Percentiles rank a stretch among this genome's conserved stretches.
These are phyloP conservation scores for Pelecanoides urinatrix DNA, from an alignment of 2,113 vertebrate genomes.

Conservation along the genomic window DNA sequence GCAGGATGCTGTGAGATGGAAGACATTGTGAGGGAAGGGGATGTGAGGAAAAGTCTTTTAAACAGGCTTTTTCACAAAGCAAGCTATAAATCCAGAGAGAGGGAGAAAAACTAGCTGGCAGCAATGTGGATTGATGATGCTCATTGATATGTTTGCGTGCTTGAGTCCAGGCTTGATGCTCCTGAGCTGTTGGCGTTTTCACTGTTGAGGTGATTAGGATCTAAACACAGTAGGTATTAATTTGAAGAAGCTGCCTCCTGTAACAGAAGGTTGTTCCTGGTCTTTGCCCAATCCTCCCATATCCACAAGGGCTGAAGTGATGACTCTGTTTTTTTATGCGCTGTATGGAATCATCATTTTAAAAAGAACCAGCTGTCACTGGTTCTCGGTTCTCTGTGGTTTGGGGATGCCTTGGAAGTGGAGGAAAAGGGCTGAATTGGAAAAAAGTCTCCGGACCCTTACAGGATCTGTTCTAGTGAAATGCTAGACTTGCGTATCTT, in stretches of 20 bases:
- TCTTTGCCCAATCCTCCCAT: not conserved
- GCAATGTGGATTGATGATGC: not conserved
- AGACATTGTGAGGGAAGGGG: not conserved
- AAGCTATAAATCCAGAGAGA: not conserved
- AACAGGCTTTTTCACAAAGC: not conserved
- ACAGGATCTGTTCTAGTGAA: not conserved
- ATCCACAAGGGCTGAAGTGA: not conserved
- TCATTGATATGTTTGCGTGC: not conserved
- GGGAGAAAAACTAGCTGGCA: not conserved
- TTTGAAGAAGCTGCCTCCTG: not conserved
- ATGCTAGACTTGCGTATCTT: not conserved
- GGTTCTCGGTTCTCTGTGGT: not conserved
- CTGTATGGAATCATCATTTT: not conserved
- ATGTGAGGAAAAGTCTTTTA: not conserved
- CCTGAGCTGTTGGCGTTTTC: not conserved
- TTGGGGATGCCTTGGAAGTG: not conserved
- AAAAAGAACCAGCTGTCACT: not conserved
- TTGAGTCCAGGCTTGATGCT: not conserved
- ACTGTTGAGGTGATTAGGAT: not conserved
- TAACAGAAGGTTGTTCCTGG: not conserved
- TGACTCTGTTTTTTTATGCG: not conserved
- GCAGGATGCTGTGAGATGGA: not conserved
- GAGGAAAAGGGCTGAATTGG: not conserved
- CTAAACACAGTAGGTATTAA: not conserved
- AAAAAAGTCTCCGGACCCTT: fast-evolving